These are phyloP conservation scores for Drosophila nr. perissopoda DNA, from an alignment of 2,888 invertebrate genomes.

Conservation along the genomic window DNA sequence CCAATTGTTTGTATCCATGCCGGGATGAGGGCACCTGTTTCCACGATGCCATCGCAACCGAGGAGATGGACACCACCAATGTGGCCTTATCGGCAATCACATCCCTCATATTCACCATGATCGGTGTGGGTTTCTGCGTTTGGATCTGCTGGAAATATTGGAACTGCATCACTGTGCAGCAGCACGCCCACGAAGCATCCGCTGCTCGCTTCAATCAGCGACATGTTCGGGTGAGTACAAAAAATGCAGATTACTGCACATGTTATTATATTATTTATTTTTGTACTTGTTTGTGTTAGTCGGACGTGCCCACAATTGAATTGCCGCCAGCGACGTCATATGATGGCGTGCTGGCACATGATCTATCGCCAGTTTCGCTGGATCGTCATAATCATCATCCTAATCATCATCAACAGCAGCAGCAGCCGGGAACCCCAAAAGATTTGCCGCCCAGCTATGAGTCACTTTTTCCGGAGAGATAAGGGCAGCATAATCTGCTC, in stretches of 20 bases:
- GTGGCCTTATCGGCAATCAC: constrained; percentile 83
- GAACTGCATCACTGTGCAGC: constrained; percentile 84
- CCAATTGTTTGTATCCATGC: constrained; percentile 83
- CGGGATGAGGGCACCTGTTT: constrained; percentile 82
- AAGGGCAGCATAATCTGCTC: constrained; percentile 49
- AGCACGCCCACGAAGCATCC: constrained; percentile 83
- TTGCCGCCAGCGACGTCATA: constrained; percentile 69
- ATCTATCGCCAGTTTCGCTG: constrained; percentile 55
- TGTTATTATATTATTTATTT: neutral
- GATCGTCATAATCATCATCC: constrained; percentile 45
- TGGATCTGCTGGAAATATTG: constrained; percentile 85
- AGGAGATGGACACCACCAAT: constrained; percentile 80
- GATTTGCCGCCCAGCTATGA: constrained; percentile 84
- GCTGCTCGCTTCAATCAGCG: constrained; percentile 76
- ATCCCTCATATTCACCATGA: constrained; percentile 84
- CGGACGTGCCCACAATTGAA: constrained; percentile 81
- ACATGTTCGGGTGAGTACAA: constrained; percentile 55
- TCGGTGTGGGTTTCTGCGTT: constrained; percentile 83
- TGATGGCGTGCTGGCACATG: constrained; percentile 49
- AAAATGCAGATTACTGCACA: neutral
- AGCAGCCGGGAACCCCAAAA: constrained; percentile 80
- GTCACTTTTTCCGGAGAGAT: constrained; percentile 84
- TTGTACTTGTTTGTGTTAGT: constrained; percentile 22
- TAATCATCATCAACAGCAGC: constrained; percentile 24
- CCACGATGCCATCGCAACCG: constrained; percentile 74